phyloP scores from a whole-genome alignment of 2,888 invertebrate genomes.

The Steromphala cineraria region DNA sequence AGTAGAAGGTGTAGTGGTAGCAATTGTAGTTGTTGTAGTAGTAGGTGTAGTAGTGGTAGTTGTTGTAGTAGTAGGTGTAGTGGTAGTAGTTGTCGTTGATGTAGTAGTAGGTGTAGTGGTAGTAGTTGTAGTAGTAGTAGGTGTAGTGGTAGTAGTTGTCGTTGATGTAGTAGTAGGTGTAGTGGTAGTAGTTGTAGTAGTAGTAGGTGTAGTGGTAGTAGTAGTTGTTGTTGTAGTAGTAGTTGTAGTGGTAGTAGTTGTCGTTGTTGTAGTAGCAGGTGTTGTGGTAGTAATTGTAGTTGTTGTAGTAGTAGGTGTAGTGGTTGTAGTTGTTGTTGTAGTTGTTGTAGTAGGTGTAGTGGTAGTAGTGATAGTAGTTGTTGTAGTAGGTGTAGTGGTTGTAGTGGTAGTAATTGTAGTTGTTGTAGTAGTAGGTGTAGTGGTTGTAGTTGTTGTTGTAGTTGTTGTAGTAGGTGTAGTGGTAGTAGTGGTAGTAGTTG shows the following conservation, averaged over 20 bases:
- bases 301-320: not conserved
- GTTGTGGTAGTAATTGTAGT: not conserved
- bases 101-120: not conserved
- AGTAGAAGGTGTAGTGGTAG: too few relatives aligned
- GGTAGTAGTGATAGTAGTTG: not conserved
- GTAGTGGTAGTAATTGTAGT: not conserved
- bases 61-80: too few relatives aligned
- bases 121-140: slow-evolving; percentile 6
- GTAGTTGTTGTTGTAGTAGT: slow-evolving; percentile 14
- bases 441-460: slow-evolving; percentile 11
- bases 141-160: slow-evolving; percentile 18
- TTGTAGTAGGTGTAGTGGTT: not conserved
- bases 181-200: not conserved
- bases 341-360: not conserved
- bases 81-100: too few relatives aligned
- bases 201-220: not conserved
- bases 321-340: not conserved
- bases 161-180: slow-evolving; percentile 6
- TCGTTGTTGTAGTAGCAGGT: too few relatives aligned
- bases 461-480: slow-evolving; percentile 12
- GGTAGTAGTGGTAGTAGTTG: not conserved
- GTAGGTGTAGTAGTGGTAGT: too few relatives aligned
- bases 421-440: not conserved
- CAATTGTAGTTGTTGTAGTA: too few relatives aligned
- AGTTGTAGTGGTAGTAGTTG: too few relatives aligned